Percentiles rank a stretch among this genome's conserved stretches.
Evolutionary conservation across 2,888 invertebrate species (phyloP).

Genomic region (Taphrorychus bicolor): DNA sequence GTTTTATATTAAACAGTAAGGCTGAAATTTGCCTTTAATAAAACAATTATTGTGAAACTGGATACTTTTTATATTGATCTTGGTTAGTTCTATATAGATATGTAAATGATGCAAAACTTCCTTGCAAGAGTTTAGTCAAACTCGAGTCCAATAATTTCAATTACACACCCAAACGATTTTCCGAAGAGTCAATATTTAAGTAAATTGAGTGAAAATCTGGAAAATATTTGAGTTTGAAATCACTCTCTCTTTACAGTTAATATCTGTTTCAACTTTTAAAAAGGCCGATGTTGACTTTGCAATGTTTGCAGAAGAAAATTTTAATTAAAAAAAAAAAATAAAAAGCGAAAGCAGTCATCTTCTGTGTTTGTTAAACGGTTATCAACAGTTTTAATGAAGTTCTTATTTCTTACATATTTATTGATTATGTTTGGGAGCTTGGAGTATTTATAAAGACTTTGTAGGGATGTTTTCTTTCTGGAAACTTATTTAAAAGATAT

Average conservation of each 20-base stretch:
- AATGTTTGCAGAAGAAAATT: neutral
- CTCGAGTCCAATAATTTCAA: no score
- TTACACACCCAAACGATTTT: neutral
- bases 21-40: no score
- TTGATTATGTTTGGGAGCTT: neutral
- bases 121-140: no score
- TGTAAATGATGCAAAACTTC: no score
- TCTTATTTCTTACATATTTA: neutral
- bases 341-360: neutral
- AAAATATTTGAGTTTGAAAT: neutral
- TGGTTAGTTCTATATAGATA: no score
- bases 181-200: constrained; percentile 2
- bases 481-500: neutral
- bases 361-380: neutral
- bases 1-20: no score
- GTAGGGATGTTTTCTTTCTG: neutral
- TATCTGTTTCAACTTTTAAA: constrained; percentile 2
- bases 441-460: neutral
- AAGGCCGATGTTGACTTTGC: neutral
- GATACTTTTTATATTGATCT: no score
- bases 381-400: neutral
- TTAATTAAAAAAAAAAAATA: constrained; percentile 1
- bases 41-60: no score
- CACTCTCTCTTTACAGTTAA: neutral
- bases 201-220: constrained; percentile 5